phyloP scores from a whole-genome alignment of 2,888 invertebrate genomes.

The Lithophane leautieri region DNA sequence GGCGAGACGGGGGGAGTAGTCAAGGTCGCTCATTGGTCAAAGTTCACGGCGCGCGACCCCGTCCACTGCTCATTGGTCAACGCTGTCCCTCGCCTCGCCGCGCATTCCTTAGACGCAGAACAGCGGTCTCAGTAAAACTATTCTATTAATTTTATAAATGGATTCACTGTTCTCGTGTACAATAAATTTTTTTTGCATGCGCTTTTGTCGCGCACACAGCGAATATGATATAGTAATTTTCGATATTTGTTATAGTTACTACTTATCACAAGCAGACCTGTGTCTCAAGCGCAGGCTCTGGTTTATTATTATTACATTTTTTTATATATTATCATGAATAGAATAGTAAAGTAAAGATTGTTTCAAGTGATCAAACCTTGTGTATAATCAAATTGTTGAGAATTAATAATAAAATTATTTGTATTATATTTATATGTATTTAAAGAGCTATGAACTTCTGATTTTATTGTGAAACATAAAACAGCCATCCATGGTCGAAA shows the following conservation, averaged over 20 bases:
- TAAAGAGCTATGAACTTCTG: not conserved
- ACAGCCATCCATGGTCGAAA: not conserved
- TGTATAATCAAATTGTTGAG: not conserved
- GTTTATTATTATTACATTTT: constrained; percentile 1
- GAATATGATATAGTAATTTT: constrained; percentile 17
- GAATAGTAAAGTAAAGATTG: constrained; percentile 28
- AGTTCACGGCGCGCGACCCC: too few species aligned
- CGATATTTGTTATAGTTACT: constrained; percentile 20
- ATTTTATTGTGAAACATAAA: not conserved
- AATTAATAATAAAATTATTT: not conserved
- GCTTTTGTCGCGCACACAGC: not conserved
- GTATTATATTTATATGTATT: not conserved
- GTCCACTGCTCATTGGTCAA: too few species aligned
- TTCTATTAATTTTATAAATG: not conserved
- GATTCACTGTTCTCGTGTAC: not conserved
- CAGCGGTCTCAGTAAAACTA: too few species aligned
- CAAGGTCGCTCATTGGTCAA: too few species aligned
- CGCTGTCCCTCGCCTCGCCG: too few species aligned
- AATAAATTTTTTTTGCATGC: not conserved
- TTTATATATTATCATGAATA: constrained; percentile 15
- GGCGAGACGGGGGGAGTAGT: too few species aligned
- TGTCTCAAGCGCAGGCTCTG: constrained; percentile 11
- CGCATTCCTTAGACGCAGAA: too few species aligned
- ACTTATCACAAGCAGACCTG: constrained; percentile 47
- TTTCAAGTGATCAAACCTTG: constrained; percentile 30